phyloP scores from a whole-genome alignment of 2,888 invertebrate genomes.

The Theretra japonica region DNA sequence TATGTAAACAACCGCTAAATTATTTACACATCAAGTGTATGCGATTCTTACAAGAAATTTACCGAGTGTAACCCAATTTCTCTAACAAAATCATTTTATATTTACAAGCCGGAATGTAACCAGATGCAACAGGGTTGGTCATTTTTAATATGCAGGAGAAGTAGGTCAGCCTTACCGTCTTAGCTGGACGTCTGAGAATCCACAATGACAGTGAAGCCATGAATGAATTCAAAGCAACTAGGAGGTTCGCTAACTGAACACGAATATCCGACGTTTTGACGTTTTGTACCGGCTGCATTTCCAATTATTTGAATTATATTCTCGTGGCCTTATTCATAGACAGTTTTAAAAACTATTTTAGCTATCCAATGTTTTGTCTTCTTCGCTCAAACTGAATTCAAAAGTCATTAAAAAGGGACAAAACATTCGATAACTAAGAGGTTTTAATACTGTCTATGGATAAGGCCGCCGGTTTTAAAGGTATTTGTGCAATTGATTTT shows the following conservation, averaged over 20 bases:
- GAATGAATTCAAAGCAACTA: constrained; percentile 21
- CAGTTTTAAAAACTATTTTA: too few species aligned
- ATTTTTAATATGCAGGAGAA: constrained; percentile 10
- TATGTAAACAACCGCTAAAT: too few species aligned
- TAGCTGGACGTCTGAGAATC: constrained; percentile 21
- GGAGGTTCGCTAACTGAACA: background rate
- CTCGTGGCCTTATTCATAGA: too few species aligned
- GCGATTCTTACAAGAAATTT: too few species aligned
- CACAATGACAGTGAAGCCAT: constrained; percentile 15
- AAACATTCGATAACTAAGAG: too few species aligned
- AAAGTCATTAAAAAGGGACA: too few species aligned
- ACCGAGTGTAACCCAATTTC: background rate
- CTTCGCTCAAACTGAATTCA: too few species aligned
- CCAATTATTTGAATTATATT: background rate
- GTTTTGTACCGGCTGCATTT: background rate
- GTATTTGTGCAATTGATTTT: background rate
- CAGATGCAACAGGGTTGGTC: background rate
- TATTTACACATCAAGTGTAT: too few species aligned
- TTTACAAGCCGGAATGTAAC: background rate
- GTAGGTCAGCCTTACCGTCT: constrained; percentile 8
- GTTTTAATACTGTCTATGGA: too few species aligned
- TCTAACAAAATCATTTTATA: background rate
- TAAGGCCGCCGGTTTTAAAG: too few species aligned
- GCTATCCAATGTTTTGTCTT: too few species aligned
- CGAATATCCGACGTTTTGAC: constrained; percentile 13